Conservation (phyloP, 2,888 invertebrate genomes). For the Brenthis daphne region DNA sequence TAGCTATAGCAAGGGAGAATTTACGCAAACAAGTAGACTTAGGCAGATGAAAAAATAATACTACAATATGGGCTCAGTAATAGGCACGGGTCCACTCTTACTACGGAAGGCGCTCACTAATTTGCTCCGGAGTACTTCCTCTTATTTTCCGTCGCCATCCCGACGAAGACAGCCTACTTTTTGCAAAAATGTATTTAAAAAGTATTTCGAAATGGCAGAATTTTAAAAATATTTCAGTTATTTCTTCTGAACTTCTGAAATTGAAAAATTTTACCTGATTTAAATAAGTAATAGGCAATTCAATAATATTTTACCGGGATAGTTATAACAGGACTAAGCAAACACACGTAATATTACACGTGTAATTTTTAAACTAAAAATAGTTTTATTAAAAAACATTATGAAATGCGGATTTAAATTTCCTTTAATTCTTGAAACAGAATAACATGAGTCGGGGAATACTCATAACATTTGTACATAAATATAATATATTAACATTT, state of each 20-base stretch:
- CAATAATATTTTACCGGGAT: no score
- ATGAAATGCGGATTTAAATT: no score
- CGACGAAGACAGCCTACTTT: constrained; percentile 51
- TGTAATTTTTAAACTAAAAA: no score
- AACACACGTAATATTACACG: no score
- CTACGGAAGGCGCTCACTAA: constrained; percentile 68
- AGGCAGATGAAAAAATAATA: constrained; percentile 71
- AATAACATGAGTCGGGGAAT: neutral
- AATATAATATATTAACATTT: constrained; percentile 41
- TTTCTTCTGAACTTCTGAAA: constrained; percentile 1
- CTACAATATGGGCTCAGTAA: constrained; percentile 70
- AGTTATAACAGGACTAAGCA: no score
- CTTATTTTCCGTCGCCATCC: constrained; percentile 61
- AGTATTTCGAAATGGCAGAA: constrained; percentile 8
- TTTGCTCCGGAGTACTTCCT: constrained; percentile 67
- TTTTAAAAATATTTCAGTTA: constrained; percentile 9
- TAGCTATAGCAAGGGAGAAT: constrained; percentile 9
- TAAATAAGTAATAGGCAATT: neutral
- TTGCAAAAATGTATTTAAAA: constrained; percentile 47
- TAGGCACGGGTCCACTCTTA: constrained; percentile 71
- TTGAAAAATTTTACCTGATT: neutral
- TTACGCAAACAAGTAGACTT: constrained; percentile 48
- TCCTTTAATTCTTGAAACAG: neutral
- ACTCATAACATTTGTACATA: constrained; percentile 17
- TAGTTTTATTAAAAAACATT: no score